These are phyloP conservation scores for Leucoptera coffeella DNA, from an alignment of 2,888 invertebrate genomes.

Conservation along the genomic window DNA sequence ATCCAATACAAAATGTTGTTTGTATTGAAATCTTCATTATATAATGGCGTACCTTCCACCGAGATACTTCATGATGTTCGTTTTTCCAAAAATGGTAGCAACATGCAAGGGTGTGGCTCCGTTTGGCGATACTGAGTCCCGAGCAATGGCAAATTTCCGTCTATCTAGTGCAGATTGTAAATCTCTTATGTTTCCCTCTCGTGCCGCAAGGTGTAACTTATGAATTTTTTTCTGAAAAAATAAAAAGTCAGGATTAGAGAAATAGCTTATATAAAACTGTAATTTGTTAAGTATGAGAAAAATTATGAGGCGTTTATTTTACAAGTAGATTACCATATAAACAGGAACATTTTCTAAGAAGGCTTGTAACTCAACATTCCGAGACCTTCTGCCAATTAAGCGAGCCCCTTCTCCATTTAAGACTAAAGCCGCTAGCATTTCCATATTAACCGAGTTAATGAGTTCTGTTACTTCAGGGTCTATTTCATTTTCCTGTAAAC, in stretches of 20 bases:
- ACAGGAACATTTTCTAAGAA: constrained; percentile 83
- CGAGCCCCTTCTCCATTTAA: constrained; percentile 82
- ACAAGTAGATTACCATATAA: constrained; percentile 64
- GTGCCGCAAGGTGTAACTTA: constrained; percentile 79
- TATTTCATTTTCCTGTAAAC: constrained; percentile 41
- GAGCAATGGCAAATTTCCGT: constrained; percentile 85
- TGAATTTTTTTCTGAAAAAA: constrained; percentile 74
- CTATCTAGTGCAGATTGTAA: constrained; percentile 81
- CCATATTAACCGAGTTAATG: constrained; percentile 75
- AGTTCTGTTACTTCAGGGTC: constrained; percentile 62
- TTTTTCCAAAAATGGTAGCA: constrained; percentile 78
- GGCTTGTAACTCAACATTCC: constrained; percentile 74
- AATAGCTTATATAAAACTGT: too few species aligned
- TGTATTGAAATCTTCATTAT: too few species aligned
- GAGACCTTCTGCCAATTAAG: constrained; percentile 62
- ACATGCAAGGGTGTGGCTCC: constrained; percentile 84
- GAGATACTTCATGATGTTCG: constrained; percentile 65
- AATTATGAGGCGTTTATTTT: too few species aligned
- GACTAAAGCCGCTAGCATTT: constrained; percentile 82
- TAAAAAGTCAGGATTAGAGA: too few species aligned
- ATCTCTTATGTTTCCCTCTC: constrained; percentile 77
- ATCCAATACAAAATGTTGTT: too few species aligned
- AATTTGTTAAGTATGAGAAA: too few species aligned
- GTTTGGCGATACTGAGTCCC: constrained; percentile 75
- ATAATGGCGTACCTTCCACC: constrained; percentile 49